Evolutionary conservation across 2,888 invertebrate species (phyloP).

Genomic region (Spicauda simplicius): DNA sequence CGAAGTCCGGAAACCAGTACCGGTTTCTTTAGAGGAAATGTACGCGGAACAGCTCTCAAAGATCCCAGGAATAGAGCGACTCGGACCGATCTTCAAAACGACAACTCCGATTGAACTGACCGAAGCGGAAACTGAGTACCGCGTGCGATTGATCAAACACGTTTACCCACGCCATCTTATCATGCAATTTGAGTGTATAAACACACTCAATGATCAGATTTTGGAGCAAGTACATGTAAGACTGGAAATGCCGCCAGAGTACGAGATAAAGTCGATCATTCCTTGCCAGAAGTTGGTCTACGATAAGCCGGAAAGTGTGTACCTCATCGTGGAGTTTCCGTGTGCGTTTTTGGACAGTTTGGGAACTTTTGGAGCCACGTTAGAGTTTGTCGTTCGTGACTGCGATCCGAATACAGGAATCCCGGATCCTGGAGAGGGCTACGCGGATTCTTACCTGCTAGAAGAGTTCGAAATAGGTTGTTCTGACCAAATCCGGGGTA

Average conservation of each 20-base stretch:
- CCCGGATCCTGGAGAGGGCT: conserved; percentile 98
- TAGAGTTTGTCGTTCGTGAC: conserved; percentile 97
- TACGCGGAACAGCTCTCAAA: conserved; percentile 92
- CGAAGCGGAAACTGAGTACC: conserved; percentile 98
- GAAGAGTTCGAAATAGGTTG: conserved; percentile 89
- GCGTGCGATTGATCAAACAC: conserved; percentile 96
- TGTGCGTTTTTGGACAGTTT: conserved; percentile 86
- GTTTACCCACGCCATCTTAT: conserved; percentile 94
- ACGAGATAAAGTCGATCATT: conserved; percentile 88
- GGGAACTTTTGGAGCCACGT: conserved; percentile 93
- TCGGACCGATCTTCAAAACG: conserved; percentile 95
- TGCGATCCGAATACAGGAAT: conserved; percentile 97
- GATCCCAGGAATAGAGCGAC: conserved; percentile 93
- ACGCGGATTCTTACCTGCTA: conserved; percentile 97
- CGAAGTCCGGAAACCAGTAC: conserved; percentile 92
- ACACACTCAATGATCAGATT: conserved; percentile 97
- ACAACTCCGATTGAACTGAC: conserved; percentile 95
- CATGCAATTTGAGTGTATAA: conserved; percentile 98
- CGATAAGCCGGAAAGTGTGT: conserved; percentile 94
- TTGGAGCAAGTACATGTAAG: conserved; percentile 96
- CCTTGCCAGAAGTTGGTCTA: conserved; percentile 92
- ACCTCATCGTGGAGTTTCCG: conserved; percentile 90
- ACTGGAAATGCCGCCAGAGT: conserved; percentile 93
- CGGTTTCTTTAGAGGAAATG: conserved; percentile 94
- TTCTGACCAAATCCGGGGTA: conserved; percentile 68